Evolutionary conservation across 2,888 invertebrate species (phyloP).

Genomic region (Argyresthia albistria): DNA sequence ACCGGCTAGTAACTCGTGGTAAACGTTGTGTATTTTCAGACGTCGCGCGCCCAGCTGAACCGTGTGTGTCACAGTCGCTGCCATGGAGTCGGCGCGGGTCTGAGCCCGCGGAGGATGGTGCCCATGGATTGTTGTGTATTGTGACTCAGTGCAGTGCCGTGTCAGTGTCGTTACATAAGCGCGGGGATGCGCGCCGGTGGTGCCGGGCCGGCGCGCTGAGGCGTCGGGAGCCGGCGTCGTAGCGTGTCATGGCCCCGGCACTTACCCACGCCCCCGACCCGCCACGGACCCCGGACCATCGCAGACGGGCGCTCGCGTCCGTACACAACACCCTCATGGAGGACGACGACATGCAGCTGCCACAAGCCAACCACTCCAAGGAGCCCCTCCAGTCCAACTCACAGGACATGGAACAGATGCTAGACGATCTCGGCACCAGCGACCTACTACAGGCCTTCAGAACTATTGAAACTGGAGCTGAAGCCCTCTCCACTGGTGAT

Average conservation of each 20-base stretch:
- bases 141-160: conserved; percentile 31
- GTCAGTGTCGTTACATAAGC: conserved; percentile 53
- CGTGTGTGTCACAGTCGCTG: conserved; percentile 28
- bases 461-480: conserved; percentile 75
- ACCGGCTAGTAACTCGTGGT: conserved; percentile 46
- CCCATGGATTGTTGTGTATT: conserved; percentile 4
- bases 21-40: conserved; percentile 58
- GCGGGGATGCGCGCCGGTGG: conserved; percentile 41
- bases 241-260: conserved; percentile 93
- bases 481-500: conserved; percentile 51
- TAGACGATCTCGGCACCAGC: conserved; percentile 73
- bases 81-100: conserved; percentile 55
- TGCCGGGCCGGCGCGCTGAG: conserved; percentile 36
- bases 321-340: conserved; percentile 73
- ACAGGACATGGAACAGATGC: conserved; percentile 77
- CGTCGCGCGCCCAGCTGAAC: conserved; percentile 42
- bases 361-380: conserved; percentile 54
- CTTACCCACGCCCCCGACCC: conserved; percentile 78
- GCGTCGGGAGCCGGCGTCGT: conserved; percentile 48
- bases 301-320: conserved; percentile 58
- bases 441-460: conserved; percentile 84
- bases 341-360: conserved; percentile 73
- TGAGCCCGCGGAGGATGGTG: conserved; percentile 31
- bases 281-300: conserved; percentile 32
- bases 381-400: conserved; percentile 62